Evolutionary conservation across 2,888 invertebrate species (phyloP), one percentile per base, ranked within the genome.

Genomic region (Nymphalis polychloros): DNA sequence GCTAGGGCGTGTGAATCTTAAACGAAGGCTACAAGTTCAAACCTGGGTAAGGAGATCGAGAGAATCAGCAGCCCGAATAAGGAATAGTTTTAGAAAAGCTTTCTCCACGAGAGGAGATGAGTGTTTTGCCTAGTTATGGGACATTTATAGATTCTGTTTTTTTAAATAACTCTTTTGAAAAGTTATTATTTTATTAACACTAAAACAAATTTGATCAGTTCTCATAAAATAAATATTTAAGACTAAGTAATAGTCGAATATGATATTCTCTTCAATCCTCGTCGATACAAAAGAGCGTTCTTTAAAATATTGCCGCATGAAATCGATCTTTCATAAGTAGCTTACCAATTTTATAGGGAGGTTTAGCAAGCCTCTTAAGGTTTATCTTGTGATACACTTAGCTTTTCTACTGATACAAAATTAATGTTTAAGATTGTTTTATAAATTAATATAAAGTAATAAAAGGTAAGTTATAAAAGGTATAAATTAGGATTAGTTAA

Each of bases 331-430:
- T 74, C 61, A 74, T 88, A 88, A 87, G 89, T 77, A 84, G 87
- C 87, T 89, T 88, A 88, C 81, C 83, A 84, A 86, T 87, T 86
- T 81, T 86, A 83, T 82, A 83, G 81, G 81, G 81, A 75, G 81
- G 86, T 85, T 86, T 84, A 81, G 73, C 78, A 75, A 75, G 63
- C 72, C 75, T 74, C 77, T 79, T 77, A 78, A 76, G 77, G 76
- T 77, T 84, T 82, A 82, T 80, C 80, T 74, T 72, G 68, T 63
- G 72, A 72, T 75, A 73, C 70, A 72, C 68, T 70, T 70, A 69
- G 64, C 64, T 69, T 59, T 60, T 65, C 64, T 69, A 67, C 73
- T 71, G 68, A 67, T 69, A 47, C 63, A 61, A 59, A 65, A 73
- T 73, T 72, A 67, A 71, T 67, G 52, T 60, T 31, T 19, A 10